A percentile compares a stretch with the other conserved stretches of the same genome.
These are phyloP conservation scores for Synergus umbraculus DNA, from an alignment of 2,888 invertebrate species.

Conservation along the genomic window DNA sequence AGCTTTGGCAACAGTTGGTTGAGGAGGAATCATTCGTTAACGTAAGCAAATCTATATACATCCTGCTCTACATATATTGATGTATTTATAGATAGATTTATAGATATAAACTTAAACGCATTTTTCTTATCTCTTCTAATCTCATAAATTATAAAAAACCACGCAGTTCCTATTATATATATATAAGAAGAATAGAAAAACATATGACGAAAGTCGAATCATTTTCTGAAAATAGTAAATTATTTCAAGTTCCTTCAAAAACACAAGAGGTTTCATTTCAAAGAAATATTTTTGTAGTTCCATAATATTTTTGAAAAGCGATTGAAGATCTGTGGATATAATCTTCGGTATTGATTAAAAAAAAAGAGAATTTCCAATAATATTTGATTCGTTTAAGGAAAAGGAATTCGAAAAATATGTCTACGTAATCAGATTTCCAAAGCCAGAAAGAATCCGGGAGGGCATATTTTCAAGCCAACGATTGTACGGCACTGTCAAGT, in stretches of 20 bases:
- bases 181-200: neutral
- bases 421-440: constrained; percentile 5
- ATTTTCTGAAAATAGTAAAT: too few species aligned
- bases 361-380: neutral
- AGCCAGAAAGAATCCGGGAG: neutral
- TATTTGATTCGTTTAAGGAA: neutral
- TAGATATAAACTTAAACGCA: neutral
- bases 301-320: too few species aligned
- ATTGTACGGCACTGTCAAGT: constrained; percentile 8
- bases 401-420: constrained; percentile 8
- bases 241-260: too few species aligned
- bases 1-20: constrained; percentile 56
- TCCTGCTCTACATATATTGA: neutral
- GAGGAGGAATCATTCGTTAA: constrained; percentile 54
- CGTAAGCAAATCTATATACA: constrained; percentile 45
- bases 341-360: too few species aligned
- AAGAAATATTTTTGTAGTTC: too few species aligned
- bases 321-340: too few species aligned
- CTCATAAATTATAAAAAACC: neutral
- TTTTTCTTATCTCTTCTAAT: too few species aligned
- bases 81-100: neutral
- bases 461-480: constrained; percentile 19
- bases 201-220: too few species aligned
- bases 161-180: neutral
- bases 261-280: too few species aligned